Evolutionary conservation across 2,888 invertebrate species (phyloP), one percentile per base, ranked within the genome.

Genomic region (Lochmaea capreae): DNA sequence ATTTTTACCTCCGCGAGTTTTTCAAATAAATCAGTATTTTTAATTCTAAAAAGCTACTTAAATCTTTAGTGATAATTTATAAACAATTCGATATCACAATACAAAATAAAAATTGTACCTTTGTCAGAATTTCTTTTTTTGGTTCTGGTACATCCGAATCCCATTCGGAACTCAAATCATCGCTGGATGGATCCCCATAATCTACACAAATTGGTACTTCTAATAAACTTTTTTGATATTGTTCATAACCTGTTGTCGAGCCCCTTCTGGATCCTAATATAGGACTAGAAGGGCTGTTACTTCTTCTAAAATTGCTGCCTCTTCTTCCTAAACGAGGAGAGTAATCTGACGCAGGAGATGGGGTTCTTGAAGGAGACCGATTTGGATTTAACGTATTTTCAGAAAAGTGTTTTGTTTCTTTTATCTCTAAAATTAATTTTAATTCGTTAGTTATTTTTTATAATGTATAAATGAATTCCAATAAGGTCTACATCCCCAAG

Each of bases 101-200:
- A 54, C 16, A 16, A 54, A 54, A 68, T 22, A 39, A 26, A 54
- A 42, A 6, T 8, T 66, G 43, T 72, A 74, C 76, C 76, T 77
- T 77, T 14, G 67, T 77, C 5, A 75, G 33, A 5, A 46, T 65
- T 39, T 74, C 71, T 61, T 72, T 65, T 74, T 82, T 80, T n/a
- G 74, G 65, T 73, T 92, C 92, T 16, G 92, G 90, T 9, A 92
- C 93, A 87, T 95, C 95, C 2, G 95, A 95, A 85, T 96, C 96
- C 96, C 96, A 96, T 84, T 96, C 96, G 14, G 96, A 96, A 86
- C 95, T 95, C 76, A 96, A 90, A 87, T 96, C 96, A 86, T 97
- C 96, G 84, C 95, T 95, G 79, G 95, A 95, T n/a, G 95, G 94
- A 83, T 96, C 95, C 14, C 95, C 95, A 86, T 94, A 97, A 83